Percentiles rank a stretch among this genome's conserved stretches.
Conservation (phyloP, 2,797 vertebrate species). For the Dipus sagitta region DNA sequence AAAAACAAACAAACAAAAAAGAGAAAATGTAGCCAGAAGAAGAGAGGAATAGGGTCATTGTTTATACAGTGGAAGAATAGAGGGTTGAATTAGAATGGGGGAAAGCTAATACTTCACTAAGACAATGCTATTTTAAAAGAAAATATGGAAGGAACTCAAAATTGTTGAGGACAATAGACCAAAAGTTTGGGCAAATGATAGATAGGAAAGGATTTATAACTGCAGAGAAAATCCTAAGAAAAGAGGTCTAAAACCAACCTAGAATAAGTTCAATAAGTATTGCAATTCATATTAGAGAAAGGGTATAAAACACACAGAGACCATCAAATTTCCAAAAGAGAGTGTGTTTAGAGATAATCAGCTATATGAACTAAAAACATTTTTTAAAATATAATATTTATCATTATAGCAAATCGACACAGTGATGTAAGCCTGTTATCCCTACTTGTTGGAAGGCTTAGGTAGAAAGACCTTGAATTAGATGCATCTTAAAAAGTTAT, state of each 20-base stretch:
- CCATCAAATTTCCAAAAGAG: not conserved
- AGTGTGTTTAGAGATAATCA: constrained; percentile 25
- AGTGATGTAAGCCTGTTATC: too few species aligned
- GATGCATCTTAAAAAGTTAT: not conserved
- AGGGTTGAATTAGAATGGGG: not conserved
- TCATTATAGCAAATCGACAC: not conserved
- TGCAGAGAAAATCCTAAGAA: not conserved
- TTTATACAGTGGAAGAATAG: not conserved
- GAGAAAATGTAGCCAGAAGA: not conserved
- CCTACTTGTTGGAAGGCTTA: not conserved
- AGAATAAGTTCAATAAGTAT: not conserved
- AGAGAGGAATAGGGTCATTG: not conserved
- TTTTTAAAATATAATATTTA: not conserved
- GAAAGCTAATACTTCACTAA: constrained; percentile 7
- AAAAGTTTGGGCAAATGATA: not conserved
- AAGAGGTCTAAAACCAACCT: not conserved
- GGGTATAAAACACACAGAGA: not conserved
- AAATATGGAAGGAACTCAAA: not conserved
- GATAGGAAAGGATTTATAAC: not conserved
- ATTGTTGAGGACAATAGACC: not conserved
- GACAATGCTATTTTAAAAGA: not conserved
- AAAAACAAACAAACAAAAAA: too few species aligned
- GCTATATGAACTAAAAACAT: not conserved
- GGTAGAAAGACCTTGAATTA: too few species aligned
- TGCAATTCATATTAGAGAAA: not conserved